A percentile compares a stretch with the other conserved stretches of the same genome.
Evolutionary conservation across 2,888 invertebrate genomes (phyloP).

Genomic region (Drosophila ustulata): DNA sequence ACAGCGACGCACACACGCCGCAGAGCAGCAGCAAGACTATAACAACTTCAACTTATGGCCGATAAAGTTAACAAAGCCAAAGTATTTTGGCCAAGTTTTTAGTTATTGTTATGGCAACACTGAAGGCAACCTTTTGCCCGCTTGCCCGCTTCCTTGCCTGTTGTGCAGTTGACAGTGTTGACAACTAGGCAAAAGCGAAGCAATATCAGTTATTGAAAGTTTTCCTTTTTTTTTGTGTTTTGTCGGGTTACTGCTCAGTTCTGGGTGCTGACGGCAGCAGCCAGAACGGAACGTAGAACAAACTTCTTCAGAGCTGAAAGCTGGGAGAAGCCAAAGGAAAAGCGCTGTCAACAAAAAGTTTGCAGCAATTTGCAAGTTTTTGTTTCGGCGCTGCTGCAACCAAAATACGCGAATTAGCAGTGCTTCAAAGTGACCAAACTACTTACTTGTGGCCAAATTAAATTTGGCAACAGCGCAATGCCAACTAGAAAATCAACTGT

Average conservation of each 20-base stretch:
- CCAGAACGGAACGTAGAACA: constrained; percentile 11
- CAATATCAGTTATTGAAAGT: constrained; percentile 61
- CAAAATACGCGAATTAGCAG: constrained; percentile 44
- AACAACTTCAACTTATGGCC: constrained; percentile 34
- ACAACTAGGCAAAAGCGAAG: constrained; percentile 38
- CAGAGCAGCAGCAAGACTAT: background rate
- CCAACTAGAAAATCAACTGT: background rate
- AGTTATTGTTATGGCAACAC: constrained; percentile 65
- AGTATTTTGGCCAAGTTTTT: constrained; percentile 45
- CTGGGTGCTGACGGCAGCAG: constrained; percentile 43
- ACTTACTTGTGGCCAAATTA: constrained; percentile 1
- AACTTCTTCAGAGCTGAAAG: constrained; percentile 25
- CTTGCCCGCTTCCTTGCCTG: background rate
- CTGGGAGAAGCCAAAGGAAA: background rate
- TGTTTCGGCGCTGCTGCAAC: constrained; percentile 2
- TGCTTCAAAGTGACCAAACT: constrained; percentile 15
- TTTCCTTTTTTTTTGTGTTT: constrained; percentile 15
- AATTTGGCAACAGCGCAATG: constrained; percentile 16
- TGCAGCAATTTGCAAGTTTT: constrained; percentile 30
- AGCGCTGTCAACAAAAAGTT: constrained; percentile 37
- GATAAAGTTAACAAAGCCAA: constrained; percentile 55
- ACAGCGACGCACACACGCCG: background rate
- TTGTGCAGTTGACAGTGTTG: constrained; percentile 50
- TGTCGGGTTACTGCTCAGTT: constrained; percentile 29
- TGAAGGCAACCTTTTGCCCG: constrained; percentile 13